Evolutionary conservation across 2,888 invertebrate genomes (phyloP).

Genomic region (Diabrotica balteata): DNA sequence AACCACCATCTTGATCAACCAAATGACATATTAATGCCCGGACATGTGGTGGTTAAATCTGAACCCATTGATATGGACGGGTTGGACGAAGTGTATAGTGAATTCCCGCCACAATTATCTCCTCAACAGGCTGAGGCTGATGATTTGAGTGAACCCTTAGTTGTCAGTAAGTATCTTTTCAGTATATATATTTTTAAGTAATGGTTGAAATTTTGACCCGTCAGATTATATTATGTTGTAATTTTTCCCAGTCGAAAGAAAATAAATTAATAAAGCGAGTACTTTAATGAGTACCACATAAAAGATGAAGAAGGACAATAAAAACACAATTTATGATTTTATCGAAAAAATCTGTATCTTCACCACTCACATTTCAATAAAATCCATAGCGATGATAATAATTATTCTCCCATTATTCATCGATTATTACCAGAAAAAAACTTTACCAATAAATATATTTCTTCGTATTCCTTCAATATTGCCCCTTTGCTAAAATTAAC

Average conservation of each 20-base stretch:
- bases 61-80: conserved; percentile 32
- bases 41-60: conserved; percentile 27
- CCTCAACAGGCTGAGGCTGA: conserved; percentile 29
- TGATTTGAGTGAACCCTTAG: conserved; percentile 6
- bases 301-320: too few species aligned
- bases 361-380: too few species aligned
- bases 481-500: too few species aligned
- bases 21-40: conserved; percentile 4
- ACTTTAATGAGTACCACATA: too few species aligned
- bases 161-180: conserved; percentile 10
- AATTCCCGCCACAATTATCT: conserved; percentile 46
- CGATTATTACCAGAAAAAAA: too few species aligned
- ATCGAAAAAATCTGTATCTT: too few species aligned
- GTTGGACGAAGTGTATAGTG: conserved; percentile 47
- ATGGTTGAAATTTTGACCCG: neutral
- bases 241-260: neutral
- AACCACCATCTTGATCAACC: neutral
- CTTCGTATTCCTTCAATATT: too few species aligned
- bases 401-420: too few species aligned
- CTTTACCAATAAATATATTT: too few species aligned
- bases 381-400: too few species aligned
- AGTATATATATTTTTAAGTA: conserved; percentile 7
- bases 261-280: too few species aligned
- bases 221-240: neutral
- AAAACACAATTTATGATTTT: too few species aligned